phyloP scores from a whole-genome alignment of 2,888 invertebrate genomes.

The Masnerella sp. region DNA sequence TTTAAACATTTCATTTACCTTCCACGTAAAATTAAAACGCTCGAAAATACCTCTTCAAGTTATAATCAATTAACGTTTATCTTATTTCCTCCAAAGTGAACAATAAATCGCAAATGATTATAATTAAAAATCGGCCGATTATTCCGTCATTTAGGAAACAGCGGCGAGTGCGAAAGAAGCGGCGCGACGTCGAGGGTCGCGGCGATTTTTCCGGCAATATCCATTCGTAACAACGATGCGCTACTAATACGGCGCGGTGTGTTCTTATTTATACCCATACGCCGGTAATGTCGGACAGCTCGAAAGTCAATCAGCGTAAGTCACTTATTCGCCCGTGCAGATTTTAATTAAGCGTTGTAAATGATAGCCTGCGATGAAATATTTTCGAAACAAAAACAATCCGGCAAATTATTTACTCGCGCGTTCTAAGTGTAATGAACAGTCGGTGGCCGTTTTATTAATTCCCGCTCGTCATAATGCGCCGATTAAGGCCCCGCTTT shows the following conservation, averaged over 20 bases:
- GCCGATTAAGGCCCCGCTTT: slow-evolving; percentile 43
- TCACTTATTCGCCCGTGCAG: slow-evolving; percentile 52
- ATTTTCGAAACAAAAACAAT: slow-evolving; percentile 46
- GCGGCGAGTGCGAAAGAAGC: not conserved
- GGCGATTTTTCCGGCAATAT: slow-evolving; percentile 40
- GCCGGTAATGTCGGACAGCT: slow-evolving; percentile 51
- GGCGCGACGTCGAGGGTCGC: slow-evolving; percentile 9
- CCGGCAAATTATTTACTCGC: slow-evolving; percentile 54
- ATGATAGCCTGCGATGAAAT: slow-evolving; percentile 54
- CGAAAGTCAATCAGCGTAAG: slow-evolving; percentile 59
- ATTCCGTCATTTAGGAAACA: no score
- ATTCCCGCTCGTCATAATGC: slow-evolving; percentile 43
- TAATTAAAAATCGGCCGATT: no score
- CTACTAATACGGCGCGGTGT: slow-evolving; percentile 52
- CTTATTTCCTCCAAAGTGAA: no score
- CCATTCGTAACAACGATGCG: slow-evolving; percentile 55
- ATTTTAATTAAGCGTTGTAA: slow-evolving; percentile 59
- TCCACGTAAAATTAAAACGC: no score
- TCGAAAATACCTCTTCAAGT: no score
- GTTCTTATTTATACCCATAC: slow-evolving; percentile 58
- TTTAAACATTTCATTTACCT: no score
- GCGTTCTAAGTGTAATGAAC: slow-evolving; percentile 44
- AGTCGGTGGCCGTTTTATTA: slow-evolving; percentile 54
- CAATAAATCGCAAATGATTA: no score
- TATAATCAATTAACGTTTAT: no score